Evolutionary conservation across 1,140 invertebrate genomes (phyloP).

Genomic region (Caerostris darwini): DNA sequence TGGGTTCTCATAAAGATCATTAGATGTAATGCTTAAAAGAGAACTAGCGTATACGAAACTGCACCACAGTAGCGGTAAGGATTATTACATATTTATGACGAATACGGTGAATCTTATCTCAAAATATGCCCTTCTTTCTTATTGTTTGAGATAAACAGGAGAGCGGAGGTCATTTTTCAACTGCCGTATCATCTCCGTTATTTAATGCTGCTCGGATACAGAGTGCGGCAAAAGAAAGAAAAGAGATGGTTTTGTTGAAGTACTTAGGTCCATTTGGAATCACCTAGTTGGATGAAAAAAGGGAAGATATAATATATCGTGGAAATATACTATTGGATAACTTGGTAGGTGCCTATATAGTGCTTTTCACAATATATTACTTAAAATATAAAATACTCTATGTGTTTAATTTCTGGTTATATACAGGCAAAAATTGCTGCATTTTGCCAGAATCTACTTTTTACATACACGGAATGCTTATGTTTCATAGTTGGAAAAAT

Average conservation of each 20-base stretch:
- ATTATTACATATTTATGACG: slow-evolving; percentile 68
- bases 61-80: background rate
- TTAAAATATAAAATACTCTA: too few species aligned
- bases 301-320: too few species aligned
- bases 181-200: background rate
- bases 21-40: background rate
- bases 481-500: too few species aligned
- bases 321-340: too few species aligned
- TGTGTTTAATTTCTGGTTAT: too few species aligned
- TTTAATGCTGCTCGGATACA: background rate
- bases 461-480: too few species aligned
- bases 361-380: too few species aligned
- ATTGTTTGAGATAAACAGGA: slow-evolving; percentile 21
- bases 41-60: background rate
- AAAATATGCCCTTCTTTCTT: background rate
- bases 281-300: background rate
- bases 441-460: too few species aligned
- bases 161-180: slow-evolving; percentile 31
- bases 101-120: slow-evolving; percentile 42
- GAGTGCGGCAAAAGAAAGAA: background rate
- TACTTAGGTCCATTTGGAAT: background rate
- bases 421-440: too few species aligned
- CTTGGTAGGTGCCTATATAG: too few species aligned
- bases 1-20: background rate
- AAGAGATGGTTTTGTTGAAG: background rate